A percentile compares a stretch with the other conserved stretches of the same genome.
Evolutionary conservation across 2,888 invertebrate species (phyloP).

Genomic region (Pachymerium ferrugineum): DNA sequence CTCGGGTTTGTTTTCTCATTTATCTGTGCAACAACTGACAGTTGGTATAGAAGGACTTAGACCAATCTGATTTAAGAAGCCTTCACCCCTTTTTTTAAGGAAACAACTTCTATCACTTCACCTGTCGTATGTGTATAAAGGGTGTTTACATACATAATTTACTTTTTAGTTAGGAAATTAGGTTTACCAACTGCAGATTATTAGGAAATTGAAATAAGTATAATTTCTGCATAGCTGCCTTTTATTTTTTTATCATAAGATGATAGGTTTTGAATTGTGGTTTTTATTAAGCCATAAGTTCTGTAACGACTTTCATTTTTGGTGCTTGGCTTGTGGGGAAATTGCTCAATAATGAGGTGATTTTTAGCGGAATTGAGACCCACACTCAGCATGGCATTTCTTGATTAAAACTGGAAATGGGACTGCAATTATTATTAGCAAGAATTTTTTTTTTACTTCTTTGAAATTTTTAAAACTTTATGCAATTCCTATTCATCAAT

Average conservation of each 20-base stretch:
- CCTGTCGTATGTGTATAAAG: too few relatives aligned
- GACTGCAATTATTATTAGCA: not conserved
- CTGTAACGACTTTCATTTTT: slow-evolving; percentile 15
- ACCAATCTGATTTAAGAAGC: not conserved
- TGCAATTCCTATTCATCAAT: too few relatives aligned
- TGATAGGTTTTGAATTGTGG: slow-evolving; percentile 18
- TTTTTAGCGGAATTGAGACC: not conserved
- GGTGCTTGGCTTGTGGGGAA: slow-evolving; percentile 18
- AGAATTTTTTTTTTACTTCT: too few relatives aligned
- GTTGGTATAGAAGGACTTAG: not conserved
- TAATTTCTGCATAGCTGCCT: not conserved
- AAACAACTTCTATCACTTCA: too few relatives aligned
- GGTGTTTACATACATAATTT: too few relatives aligned
- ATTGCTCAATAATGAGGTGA: slow-evolving; percentile 18
- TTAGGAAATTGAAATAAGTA: not conserved
- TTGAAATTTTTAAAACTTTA: too few relatives aligned
- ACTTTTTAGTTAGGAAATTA: too few relatives aligned
- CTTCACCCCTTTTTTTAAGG: not conserved
- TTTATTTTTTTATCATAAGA: not conserved
- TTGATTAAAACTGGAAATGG: slow-evolving; percentile 21
- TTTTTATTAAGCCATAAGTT: slow-evolving; percentile 14
- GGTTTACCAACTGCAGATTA: not conserved
- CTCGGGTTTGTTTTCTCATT: slow-evolving; percentile 8
- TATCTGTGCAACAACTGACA: not conserved
- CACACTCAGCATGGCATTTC: slow-evolving; percentile 18